phyloP scores from a whole-genome alignment of 2,888 invertebrate genomes.

The Apantesis nais region DNA sequence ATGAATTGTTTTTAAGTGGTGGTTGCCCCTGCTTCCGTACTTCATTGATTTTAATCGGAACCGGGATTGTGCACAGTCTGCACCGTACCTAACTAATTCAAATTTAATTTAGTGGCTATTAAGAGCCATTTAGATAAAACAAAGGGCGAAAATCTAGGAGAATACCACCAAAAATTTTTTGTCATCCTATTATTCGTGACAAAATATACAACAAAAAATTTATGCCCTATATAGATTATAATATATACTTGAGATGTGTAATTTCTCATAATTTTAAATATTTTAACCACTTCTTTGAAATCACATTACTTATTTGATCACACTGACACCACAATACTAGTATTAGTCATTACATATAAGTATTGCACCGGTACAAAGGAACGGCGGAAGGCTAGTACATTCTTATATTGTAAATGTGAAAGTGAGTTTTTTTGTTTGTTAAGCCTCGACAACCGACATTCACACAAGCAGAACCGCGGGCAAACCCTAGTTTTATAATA shows the following conservation, averaged over 20 bases:
- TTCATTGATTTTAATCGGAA: conserved; percentile 67
- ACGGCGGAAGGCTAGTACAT: too few species aligned
- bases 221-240: not conserved
- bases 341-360: too few species aligned
- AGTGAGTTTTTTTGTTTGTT: too few species aligned
- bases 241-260: not conserved
- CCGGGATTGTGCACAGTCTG: conserved; percentile 27
- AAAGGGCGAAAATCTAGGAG: not conserved
- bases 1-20: conserved; percentile 73
- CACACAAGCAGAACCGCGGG: too few species aligned
- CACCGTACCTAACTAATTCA: conserved; percentile 24
- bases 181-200: not conserved
- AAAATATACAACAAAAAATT: not conserved
- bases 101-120: conserved; percentile 21
- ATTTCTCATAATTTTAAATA: not conserved
- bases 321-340: too few species aligned
- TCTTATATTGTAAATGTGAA: too few species aligned
- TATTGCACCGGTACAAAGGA: too few species aligned
- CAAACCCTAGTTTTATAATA: too few species aligned
- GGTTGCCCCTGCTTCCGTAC: conserved; percentile 49
- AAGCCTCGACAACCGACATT: too few species aligned
- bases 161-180: not conserved
- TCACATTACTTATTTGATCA: too few species aligned
- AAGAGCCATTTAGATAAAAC: not conserved
- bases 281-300: too few species aligned